Evolutionary conservation across 2,797 vertebrate species (phyloP), one percentile per base, ranked within the genome.

Genomic region (Lophura swinhoii): DNA sequence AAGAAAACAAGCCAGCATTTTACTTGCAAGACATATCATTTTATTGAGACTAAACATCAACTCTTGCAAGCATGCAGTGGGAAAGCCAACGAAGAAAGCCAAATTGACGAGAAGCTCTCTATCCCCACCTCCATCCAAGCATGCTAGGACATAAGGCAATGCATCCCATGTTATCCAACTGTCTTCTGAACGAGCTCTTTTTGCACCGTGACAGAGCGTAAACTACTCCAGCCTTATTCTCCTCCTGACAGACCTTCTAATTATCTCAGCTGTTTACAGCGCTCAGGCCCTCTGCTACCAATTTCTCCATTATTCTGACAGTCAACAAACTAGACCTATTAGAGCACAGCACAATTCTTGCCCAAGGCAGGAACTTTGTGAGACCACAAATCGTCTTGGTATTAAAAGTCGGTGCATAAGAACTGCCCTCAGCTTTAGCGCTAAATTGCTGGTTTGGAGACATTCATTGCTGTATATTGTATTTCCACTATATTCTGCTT

Each of bases 301-400:
- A 98, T 98, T 98, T 98, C 98, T 99, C 98, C 98, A 98, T 98
- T 98, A 98, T 98, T 98, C 97, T 98, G 97, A 99, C 98, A 99
- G 98, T 98, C 97, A 98, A 98, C 98, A 98, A 98, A 98, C 98
- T 98, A 98, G 98, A 96, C 97, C 98, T 97, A 98, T 98, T 98
- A 98, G 98, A 98, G 97, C 97, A 87, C 97, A 93, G 97, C 96
- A 97, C 97, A 97, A 97, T 96, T 97, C 97, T 89, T 91, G 97
- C 98, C 98, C 98, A 95, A 98, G 97, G 98, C 98, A 98, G 97
- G 96, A 97, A 97, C 97, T 97, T 97, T 97, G 98, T 97, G 97
- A 97, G 97, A 96, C 98, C 97, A 97, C 98, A 98, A 98, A 98
- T 98, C 97, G 96, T 98, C 98, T 98, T 64, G 94, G 98, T 97